Evolutionary conservation across 2,888 invertebrate species (phyloP), one percentile per base, ranked within the genome.

Genomic region (Agrotis exclamationis): DNA sequence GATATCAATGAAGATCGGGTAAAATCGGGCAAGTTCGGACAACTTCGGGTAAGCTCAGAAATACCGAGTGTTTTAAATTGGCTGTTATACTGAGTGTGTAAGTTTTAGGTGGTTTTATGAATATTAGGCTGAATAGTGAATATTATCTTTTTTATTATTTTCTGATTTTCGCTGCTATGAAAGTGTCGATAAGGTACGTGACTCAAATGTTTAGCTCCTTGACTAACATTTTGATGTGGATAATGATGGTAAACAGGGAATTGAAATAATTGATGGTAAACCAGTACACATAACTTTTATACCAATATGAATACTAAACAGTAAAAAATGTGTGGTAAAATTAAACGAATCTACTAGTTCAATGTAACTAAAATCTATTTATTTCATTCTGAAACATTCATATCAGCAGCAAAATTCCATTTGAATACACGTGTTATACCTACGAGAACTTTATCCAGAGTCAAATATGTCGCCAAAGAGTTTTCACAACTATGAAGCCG

Each of bases 391-490:
- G 65, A 56, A 11, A 63, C 60, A 67, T 53, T 74, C 44, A 69
- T 63, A 47, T 28, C 47, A 60, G 28, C 54, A 48, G 18, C 39
- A 22, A 65, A 76, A 80, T 80, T 80, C 76, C 57, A 83, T 80
- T 58, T 60, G 47, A 50, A 62, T 59, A 64, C 45, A 69, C 57
- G 67, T 51, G 39, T 76, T 57, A 57, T 53, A n/a, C n/a, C n/a
- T n/a, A 67, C 44, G 63, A 69, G 71, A 83, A 81, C 83, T 80
- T 81, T 76, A 71, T 75, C 60, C 54, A 53, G 51, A 58, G 63
- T 62, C 69, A 65, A 69, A 83, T 80, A 75, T 79, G 63, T 70
- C 71, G 62, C 57, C 56, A 28, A 70, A 78, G 60, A 79, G 60
- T 75, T 75, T 68, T 51, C 48, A 58, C 68, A 75, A 63, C 66